Conservation (phyloP, 2,113 vertebrate species). For the Rafetus swinhoei region DNA sequence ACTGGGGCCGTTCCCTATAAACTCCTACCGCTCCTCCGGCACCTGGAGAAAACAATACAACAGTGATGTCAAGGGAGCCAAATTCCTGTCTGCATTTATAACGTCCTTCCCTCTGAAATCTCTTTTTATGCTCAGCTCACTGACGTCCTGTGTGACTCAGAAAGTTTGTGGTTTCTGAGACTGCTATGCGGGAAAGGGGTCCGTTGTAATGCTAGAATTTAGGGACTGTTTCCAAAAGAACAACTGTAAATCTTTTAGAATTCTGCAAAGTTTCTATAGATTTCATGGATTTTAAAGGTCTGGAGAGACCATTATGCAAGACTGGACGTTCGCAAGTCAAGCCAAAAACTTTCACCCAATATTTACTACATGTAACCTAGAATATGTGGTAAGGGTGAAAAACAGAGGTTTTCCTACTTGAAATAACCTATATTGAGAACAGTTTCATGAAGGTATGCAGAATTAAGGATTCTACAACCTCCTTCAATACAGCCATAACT, state of each 20-base stretch:
- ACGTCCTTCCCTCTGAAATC: not conserved
- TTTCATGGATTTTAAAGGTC: not conserved
- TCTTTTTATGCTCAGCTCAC: rapidly evolving
- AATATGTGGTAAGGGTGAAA: not conserved
- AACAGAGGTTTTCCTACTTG: not conserved
- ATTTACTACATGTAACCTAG: not conserved
- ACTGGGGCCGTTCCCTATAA: not conserved
- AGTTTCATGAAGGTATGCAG: not conserved
- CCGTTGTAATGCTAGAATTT: not conserved
- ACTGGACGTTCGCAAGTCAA: not conserved
- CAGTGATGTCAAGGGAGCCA: not conserved
- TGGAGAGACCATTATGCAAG: not conserved
- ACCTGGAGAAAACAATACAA: not conserved
- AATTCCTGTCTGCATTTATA: constrained; percentile 21
- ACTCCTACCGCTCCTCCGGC: not conserved
- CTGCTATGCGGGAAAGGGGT: not conserved
- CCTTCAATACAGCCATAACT: not conserved
- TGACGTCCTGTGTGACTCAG: not conserved
- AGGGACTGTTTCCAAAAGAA: constrained; percentile 3
- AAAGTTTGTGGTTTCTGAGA: not conserved
- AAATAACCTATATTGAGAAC: not conserved
- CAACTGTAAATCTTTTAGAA: not conserved
- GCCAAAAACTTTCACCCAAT: not conserved
- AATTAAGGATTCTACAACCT: not conserved
- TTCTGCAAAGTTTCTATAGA: not conserved